A percentile compares a stretch with the other conserved stretches of the same genome.
These are phyloP conservation scores for Amorpha juglandis DNA, from an alignment of 2,888 invertebrate genomes.

Conservation along the genomic window DNA sequence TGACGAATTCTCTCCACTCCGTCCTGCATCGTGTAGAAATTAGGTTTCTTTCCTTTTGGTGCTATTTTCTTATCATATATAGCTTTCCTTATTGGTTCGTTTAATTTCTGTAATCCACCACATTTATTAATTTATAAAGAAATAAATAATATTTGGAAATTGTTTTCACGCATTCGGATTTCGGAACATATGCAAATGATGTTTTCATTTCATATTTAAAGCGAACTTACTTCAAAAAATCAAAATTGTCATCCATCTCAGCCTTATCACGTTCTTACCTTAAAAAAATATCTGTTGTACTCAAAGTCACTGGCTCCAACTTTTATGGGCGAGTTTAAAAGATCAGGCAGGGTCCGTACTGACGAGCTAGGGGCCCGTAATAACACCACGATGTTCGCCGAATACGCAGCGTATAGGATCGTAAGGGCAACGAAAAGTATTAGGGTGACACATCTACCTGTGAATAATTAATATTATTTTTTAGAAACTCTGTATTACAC, in stretches of 20 bases:
- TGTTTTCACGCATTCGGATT: too few species aligned
- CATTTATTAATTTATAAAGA: too few species aligned
- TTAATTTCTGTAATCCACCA: conserved; percentile 66
- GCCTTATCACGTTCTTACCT: conserved; percentile 64
- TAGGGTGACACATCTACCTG: conserved; percentile 84
- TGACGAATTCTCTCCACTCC: conserved; percentile 73
- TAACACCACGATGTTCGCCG: conserved; percentile 86
- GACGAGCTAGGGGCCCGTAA: conserved; percentile 87
- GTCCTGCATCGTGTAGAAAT: conserved; percentile 73
- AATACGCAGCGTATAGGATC: conserved; percentile 87
- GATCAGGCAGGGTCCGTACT: conserved; percentile 83
- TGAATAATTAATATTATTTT: too few species aligned
- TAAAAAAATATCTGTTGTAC: conserved; percentile 86
- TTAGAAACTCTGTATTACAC: too few species aligned
- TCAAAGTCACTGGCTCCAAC: conserved; percentile 86
- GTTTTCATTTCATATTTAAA: too few species aligned
- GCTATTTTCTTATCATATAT: conserved; percentile 81
- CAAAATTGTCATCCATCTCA: too few species aligned
- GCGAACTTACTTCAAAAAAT: too few species aligned
- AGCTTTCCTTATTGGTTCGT: conserved; percentile 74
- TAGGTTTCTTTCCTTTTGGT: conserved; percentile 71
- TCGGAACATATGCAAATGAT: too few species aligned
- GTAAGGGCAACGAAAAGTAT: conserved; percentile 84
- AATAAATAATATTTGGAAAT: too few species aligned
- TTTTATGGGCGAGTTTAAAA: conserved; percentile 85